A percentile compares a stretch with the other conserved stretches of the same genome.
These are phyloP conservation scores for Porites evermanni DNA, from an alignment of 92 coral and sea anemone species.

Conservation along the genomic window DNA sequence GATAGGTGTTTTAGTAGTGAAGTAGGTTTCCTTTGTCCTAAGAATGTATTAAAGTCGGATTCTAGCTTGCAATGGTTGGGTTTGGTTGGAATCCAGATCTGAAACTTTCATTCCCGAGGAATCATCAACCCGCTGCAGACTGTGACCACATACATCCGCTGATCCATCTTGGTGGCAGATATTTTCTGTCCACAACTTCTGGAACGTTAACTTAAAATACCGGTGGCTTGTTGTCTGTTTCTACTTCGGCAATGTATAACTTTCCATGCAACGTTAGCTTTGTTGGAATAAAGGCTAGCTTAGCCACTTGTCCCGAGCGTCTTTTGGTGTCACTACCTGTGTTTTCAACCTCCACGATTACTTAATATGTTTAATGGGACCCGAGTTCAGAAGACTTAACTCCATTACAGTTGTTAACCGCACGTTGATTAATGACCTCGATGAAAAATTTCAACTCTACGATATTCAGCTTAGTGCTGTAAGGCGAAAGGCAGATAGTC, in stretches of 20 bases:
- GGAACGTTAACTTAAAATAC: too few species aligned
- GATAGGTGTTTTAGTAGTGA: slow-evolving; percentile 44
- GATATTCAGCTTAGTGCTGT: neutral
- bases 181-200: too few species aligned
- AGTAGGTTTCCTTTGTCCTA: slow-evolving; percentile 45
- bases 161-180: too few species aligned
- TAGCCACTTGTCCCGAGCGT: too few species aligned
- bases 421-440: neutral
- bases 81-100: neutral
- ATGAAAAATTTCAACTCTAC: neutral
- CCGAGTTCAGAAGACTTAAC: neutral
- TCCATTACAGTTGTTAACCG: neutral
- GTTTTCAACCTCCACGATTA: neutral
- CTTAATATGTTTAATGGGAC: neutral
- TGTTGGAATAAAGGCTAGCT: slow-evolving; percentile 48
- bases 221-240: too few species aligned
- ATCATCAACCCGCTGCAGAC: too few species aligned
- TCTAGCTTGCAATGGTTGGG: slow-evolving; percentile 56
- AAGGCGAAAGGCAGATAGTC: too few species aligned
- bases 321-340: too few species aligned
- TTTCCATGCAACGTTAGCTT: too few species aligned
- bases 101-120: too few species aligned
- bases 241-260: too few species aligned
- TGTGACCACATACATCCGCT: too few species aligned
- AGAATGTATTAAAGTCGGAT: neutral